Percentiles rank a stretch among this genome's conserved stretches.
Conservation (phyloP, 2,888 invertebrate genomes). For the Luperina testacea region DNA sequence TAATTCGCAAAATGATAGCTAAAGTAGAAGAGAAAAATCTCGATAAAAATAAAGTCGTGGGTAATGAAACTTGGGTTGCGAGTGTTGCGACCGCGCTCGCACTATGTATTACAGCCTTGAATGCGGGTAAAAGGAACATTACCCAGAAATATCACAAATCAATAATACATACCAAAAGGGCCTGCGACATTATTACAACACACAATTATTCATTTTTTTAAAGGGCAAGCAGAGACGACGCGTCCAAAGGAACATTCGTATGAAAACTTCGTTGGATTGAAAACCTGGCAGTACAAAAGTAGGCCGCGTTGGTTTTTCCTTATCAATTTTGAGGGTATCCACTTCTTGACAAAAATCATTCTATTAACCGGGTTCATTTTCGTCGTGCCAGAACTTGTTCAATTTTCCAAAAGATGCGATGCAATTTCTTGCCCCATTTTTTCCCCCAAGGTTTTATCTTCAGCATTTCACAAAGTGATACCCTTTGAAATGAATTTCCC, state of each 20-base stretch:
- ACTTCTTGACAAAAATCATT: neutral
- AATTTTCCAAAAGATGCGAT: too few relatives aligned
- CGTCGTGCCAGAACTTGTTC: neutral
- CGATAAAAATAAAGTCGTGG: neutral
- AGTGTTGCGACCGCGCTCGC: neutral
- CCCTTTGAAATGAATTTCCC: conserved; percentile 4
- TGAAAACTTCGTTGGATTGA: neutral
- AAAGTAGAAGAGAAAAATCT: neutral
- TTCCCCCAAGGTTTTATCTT: neutral
- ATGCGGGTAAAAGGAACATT: neutral
- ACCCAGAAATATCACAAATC: neutral
- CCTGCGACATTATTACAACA: conserved; percentile 44
- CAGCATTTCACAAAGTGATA: conserved; percentile 3
- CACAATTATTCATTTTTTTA: conserved; percentile 8
- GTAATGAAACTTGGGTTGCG: neutral
- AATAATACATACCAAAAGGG: neutral
- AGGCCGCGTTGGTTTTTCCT: conserved; percentile 43
- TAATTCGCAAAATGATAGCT: conserved; percentile 13
- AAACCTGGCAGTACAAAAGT: conserved; percentile 29
- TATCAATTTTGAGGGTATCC: conserved; percentile 8
- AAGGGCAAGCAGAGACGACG: conserved; percentile 41
- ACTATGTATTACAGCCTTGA: neutral
- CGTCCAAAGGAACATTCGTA: neutral
- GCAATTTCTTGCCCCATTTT: neutral
- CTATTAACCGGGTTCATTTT: neutral